These are phyloP conservation scores for Drosophila micromelanica DNA, from an alignment of 1,140 invertebrate species.

Conservation along the genomic window DNA sequence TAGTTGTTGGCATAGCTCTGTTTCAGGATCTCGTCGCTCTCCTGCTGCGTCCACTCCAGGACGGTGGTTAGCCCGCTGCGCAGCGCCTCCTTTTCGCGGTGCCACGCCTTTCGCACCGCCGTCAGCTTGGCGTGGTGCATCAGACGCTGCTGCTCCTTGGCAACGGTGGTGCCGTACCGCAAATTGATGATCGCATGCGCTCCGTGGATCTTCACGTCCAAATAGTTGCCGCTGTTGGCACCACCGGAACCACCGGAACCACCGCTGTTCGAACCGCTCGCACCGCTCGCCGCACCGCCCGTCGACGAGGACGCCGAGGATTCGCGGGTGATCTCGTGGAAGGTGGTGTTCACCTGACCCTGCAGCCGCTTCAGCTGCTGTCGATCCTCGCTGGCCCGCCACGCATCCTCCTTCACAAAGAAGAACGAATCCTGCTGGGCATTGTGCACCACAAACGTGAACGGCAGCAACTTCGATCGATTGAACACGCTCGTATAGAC, in stretches of 20 bases:
- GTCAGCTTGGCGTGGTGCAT: slow-evolving; percentile 94
- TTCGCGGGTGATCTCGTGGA: slow-evolving; percentile 92
- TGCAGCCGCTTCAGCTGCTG: slow-evolving; percentile 94
- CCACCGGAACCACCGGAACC: neutral
- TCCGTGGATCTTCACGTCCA: slow-evolving; percentile 94
- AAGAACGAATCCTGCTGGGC: slow-evolving; percentile 96
- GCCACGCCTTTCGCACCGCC: slow-evolving; percentile 96
- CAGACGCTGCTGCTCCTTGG: slow-evolving; percentile 94
- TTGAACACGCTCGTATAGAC: slow-evolving; percentile 98
- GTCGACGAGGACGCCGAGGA: slow-evolving; percentile 65
- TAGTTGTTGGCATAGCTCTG: slow-evolving; percentile 92
- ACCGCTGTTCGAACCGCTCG: neutral
- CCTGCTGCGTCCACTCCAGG: slow-evolving; percentile 90
- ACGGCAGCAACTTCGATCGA: slow-evolving; percentile 93
- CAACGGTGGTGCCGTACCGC: slow-evolving; percentile 94
- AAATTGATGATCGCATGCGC: slow-evolving; percentile 92
- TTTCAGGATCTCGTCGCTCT: slow-evolving; percentile 95
- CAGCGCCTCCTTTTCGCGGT: slow-evolving; percentile 92
- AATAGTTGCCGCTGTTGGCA: slow-evolving; percentile 85
- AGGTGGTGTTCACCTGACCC: slow-evolving; percentile 96
- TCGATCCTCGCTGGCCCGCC: slow-evolving; percentile 94
- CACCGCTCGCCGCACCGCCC: neutral
- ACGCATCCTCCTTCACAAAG: slow-evolving; percentile 96
- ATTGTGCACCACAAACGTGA: slow-evolving; percentile 95
- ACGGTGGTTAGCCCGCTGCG: slow-evolving; percentile 90